phyloP scores from a whole-genome alignment of 2,797 vertebrate genomes.

The Pristis pectinata region DNA sequence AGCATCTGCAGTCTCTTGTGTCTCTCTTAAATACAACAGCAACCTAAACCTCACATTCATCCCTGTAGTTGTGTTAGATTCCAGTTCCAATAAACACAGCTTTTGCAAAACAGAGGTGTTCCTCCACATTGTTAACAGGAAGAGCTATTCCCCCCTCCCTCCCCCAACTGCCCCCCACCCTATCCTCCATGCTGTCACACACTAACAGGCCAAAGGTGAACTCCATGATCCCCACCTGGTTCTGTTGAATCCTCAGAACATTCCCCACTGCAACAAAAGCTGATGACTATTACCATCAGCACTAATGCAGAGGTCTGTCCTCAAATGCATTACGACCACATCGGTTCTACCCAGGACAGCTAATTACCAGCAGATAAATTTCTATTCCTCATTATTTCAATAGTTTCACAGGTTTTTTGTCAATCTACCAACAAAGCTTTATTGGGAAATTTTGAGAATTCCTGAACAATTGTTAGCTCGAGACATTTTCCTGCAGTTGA shows the following conservation, averaged over 20 bases:
- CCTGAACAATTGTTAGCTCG: not conserved
- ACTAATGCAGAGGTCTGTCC: not conserved
- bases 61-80: not conserved
- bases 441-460: not conserved
- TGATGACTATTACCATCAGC: not conserved
- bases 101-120: not conserved
- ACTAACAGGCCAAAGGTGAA: not conserved
- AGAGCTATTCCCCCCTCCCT: not conserved
- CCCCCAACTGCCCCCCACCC: too few relatives aligned
- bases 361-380: not conserved
- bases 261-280: not conserved
- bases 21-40: not conserved
- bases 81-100: not conserved
- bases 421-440: not conserved
- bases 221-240: not conserved
- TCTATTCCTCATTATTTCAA: not conserved
- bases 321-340: not conserved
- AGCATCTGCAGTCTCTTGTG: too few relatives aligned
- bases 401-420: not conserved
- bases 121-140: not conserved
- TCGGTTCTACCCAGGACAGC: not conserved
- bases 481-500: too few relatives aligned
- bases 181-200: not conserved
- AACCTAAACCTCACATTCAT: not conserved
- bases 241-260: not conserved